phyloP scores from a whole-genome alignment of 2,797 vertebrate genomes.

The Synanceia verrucosa region DNA sequence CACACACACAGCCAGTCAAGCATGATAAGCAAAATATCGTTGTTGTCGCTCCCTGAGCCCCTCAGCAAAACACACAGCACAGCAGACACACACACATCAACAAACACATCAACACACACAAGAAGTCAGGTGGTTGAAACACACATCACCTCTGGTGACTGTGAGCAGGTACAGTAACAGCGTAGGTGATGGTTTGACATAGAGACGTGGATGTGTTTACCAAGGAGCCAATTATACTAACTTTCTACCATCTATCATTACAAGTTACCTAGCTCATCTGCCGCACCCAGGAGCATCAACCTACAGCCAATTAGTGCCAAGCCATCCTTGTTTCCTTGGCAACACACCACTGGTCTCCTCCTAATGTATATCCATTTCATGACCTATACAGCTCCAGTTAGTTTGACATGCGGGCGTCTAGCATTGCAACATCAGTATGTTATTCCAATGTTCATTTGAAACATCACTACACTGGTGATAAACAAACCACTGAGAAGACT shows the following conservation, averaged over 20 bases:
- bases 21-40: conserved; percentile 53
- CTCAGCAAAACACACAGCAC: conserved; percentile 36
- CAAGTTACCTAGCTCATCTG: conserved; percentile 31
- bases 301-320: conserved; percentile 56
- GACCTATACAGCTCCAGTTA: not conserved
- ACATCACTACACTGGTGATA: conserved; percentile 28
- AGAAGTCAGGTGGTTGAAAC: conserved; percentile 5
- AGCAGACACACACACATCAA: not conserved
- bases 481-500: conserved; percentile 29
- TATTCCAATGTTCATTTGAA: conserved; percentile 12
- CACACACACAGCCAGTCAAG: conserved; percentile 23
- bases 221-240: conserved; percentile 13
- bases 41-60: conserved; percentile 21
- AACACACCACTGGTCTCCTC: conserved; percentile 44
- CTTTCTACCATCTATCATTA: conserved; percentile 32
- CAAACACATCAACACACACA: not conserved
- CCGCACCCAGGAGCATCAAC: conserved; percentile 46
- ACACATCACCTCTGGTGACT: conserved; percentile 15
- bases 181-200: conserved; percentile 27
- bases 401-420: conserved; percentile 1
- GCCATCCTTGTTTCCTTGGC: conserved; percentile 62
- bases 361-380: conserved; percentile 42
- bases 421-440: conserved; percentile 35
- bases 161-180: conserved; percentile 5
- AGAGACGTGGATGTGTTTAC: conserved; percentile 33